phyloP scores from a whole-genome alignment of 2,797 vertebrate genomes.

The Rhadinocentrus ornatus region DNA sequence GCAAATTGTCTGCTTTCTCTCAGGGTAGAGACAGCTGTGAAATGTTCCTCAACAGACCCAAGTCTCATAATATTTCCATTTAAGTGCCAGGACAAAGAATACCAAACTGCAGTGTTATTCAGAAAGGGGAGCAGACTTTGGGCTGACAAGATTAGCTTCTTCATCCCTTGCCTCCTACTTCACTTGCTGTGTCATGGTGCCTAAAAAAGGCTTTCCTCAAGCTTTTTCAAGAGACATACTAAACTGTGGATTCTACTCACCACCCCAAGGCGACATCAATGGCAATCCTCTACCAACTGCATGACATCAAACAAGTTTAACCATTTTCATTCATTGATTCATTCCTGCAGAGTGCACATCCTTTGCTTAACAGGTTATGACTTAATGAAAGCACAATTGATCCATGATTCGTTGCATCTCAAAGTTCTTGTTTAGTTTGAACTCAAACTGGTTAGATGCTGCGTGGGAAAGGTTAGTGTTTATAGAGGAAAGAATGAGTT shows the following conservation, averaged over 20 bases:
- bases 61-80: conserved; percentile 76
- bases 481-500: conserved; percentile 14
- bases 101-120: conserved; percentile 73
- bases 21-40: conserved; percentile 73
- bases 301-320: conserved; percentile 56
- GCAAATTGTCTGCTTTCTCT: conserved; percentile 74
- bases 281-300: conserved; percentile 47
- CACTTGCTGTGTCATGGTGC: conserved; percentile 71
- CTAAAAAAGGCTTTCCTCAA: conserved; percentile 71
- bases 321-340: conserved; percentile 49
- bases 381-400: conserved; percentile 40
- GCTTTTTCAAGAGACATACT: conserved; percentile 62
- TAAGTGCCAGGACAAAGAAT: conserved; percentile 77
- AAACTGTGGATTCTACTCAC: conserved; percentile 67
- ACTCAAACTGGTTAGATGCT: not conserved
- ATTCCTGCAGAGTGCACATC: conserved; percentile 38
- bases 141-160: conserved; percentile 80
- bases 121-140: conserved; percentile 71
- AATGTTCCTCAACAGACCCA: conserved; percentile 73
- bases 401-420: conserved; percentile 10
- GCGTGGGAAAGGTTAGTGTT: not conserved
- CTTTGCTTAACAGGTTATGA: conserved; percentile 28
- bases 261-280: conserved; percentile 55
- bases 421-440: conserved; percentile 8
- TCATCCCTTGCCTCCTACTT: conserved; percentile 77